Base-by-base conservation (phyloP, 30 jellyfish, hydroid and myxozoan genomes). In the Aurelia coerulea region DNA sequence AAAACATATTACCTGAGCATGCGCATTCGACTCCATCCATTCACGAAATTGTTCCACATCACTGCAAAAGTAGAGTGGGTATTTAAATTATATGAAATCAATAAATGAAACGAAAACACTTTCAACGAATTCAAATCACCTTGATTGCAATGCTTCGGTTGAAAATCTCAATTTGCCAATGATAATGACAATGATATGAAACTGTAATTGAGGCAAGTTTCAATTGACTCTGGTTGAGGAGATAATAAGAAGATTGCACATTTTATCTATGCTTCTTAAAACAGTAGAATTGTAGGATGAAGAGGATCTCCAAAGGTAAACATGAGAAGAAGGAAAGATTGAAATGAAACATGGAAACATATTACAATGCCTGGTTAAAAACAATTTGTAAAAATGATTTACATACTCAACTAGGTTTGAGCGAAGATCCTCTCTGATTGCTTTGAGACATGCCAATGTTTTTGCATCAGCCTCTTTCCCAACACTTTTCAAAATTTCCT, bases 21-120 rank as follows among this genome's bases (percentile, higher is more conserved):
- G 92, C 46, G 92, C 34, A 51, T 62, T 83, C 13, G 86, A 64
- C 65, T 83, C 86, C 56, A 83, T 53, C 92, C 92, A 83, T 71
- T 83, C 86, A 31, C 86, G 82, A 67, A 83, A 83, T 10, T 46
- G 58, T 19, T 71, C 86, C 17, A 83, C 63, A 15, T 83, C 92
- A 56, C 92, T 83, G 49, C 16, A 65, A 50, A 58, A 23, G 46
- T 23, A n/a, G 2, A 60, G 35, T 10, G 13, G 3, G 2, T 9
- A 60, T 60, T 60, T 60, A 11, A 13, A 60, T 60, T 1, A 60
- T 59, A 59, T 13, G 4, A n/a, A n/a, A 60, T 60, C 56, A 46
- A 46, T 46, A 7, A 46, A 46, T 5, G 8, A 6, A 6, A 46
- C 56, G 15, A 46, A 46, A 46, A 46, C 6, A 4, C 13, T 46